Evolutionary conservation across 2,113 vertebrate species (phyloP).

Genomic region (Lampris megalopsis): DNA sequence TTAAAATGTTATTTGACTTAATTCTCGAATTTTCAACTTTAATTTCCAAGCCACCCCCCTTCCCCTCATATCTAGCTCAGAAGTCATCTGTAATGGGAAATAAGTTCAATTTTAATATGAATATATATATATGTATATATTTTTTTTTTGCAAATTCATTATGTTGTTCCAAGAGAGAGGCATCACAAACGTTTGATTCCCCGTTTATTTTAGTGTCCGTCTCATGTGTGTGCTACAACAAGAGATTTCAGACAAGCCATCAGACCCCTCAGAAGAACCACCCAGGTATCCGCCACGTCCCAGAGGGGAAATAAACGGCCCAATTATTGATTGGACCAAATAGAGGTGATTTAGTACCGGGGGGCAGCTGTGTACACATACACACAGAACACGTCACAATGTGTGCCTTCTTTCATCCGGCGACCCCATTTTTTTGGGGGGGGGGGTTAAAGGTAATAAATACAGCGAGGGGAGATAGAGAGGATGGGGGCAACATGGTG

Average conservation of each 20-base stretch:
- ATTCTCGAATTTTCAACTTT: too few relatives aligned
- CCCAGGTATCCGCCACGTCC: constrained; percentile 17
- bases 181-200: not conserved
- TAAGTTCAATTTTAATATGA: too few relatives aligned
- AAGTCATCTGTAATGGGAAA: too few relatives aligned
- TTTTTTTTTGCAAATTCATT: not conserved
- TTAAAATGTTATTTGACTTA: too few relatives aligned
- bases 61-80: too few relatives aligned
- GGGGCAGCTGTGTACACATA: constrained; percentile 64
- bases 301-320: constrained; percentile 35
- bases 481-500: constrained; percentile 5
- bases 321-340: constrained; percentile 54
- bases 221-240: not conserved
- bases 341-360: constrained; percentile 52
- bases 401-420: constrained; percentile 39
- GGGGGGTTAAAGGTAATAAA: not conserved
- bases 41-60: too few relatives aligned
- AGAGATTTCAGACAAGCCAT: constrained; percentile 7
- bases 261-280: not conserved
- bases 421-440: constrained; percentile 23
- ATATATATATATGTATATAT: not conserved
- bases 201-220: too few relatives aligned
- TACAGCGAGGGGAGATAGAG: not conserved
- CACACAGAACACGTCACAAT: constrained; percentile 23
- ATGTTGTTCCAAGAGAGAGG: not conserved